Evolutionary conservation across 37 sponge, comb jelly and placozoan species (phyloP), one percentile per base, ranked within the genome.

Genomic region (Beroe ovata): DNA sequence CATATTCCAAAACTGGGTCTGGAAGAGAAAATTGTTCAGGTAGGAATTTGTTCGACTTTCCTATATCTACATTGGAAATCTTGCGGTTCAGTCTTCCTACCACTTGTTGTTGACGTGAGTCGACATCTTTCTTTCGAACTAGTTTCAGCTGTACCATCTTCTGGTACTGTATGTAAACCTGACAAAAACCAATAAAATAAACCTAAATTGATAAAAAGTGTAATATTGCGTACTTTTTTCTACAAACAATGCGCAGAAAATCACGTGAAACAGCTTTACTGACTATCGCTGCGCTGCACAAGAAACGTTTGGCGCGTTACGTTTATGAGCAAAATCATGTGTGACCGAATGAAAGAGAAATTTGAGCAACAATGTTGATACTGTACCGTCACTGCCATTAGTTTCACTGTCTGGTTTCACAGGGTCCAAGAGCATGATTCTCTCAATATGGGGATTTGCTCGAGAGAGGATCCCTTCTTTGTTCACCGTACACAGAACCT

Each of bases 401-500:
- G 54, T 47, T 11, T 47, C 54, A 47, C 54, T 47, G 8, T 66
- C 69, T 34, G 69, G 69, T 8, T 29, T 33, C 11, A 1, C 35
- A 20, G 84, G 84, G 38, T 77, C 84, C 22, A 77, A 23, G 28
- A 77, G n/a, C 84, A 77, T 77, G n/a, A 77, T 77, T 1, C 54
- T 1, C 22, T 77, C 84, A 0, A 77, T 54, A 77, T 77, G 84
- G 11, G 84, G 84, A 29, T 77, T 77, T 28, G 84, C 38, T n/a
- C 84, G 35, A 35, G 84, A 77, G 1, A 77, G 84, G n/a, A 77
- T 77, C 38, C 84, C 84, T 42, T 77, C 84, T 20, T 77, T 77
- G 54, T 77, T 77, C 28, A 77, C 84, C 19, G 84, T 77, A 40
- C 84, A 77, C 54, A 77, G 47, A 22, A 77, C 84, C 84, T 77